Evolutionary conservation across 2,113 vertebrate genomes (phyloP), one percentile per base, ranked within the genome.

Genomic region (Ctenomys sociabilis): DNA sequence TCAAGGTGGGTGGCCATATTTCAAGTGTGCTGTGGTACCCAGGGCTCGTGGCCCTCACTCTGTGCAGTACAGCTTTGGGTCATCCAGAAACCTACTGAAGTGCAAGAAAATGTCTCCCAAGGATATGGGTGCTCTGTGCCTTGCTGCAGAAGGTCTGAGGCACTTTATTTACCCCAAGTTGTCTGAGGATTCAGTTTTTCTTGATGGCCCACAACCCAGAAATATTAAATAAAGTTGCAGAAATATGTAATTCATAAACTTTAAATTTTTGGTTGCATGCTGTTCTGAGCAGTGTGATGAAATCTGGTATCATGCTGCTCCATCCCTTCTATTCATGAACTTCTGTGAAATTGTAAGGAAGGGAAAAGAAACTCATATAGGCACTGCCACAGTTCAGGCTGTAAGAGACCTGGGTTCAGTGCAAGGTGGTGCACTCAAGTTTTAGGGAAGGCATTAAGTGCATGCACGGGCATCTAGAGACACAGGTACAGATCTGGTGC

Each of bases 21-120:
- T 54, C 61, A 24, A 3, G 82, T 4, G 30, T 57, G 37, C 40
- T 3, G 8, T 40, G 35, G 64, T 17, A 21, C 63, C 2, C 1
- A 24, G 7, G 35, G 35, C 52, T 61, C 0, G 0, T 45, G 93
- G n/a, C 28, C 57, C 3, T 49, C 78, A 10, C 3, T 0, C 2
- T 1, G 2, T 0, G 1, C 3, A 7, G 8, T 4, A 16, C 32
- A 40, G 57, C 12, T 7, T n/a, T 28, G 1, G 3, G 13, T 22
- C 12, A 0, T 0, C 0, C 3, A 3, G 59, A 5, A 0, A 0
- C 84, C 45, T 4, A 1, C 49, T 0, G 5, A 24, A 7, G 16
- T 37, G 1, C 7, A 49, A 35, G 14, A 17, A 3, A 1, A 40
- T 37, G 68, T 0, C 35, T 35, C 40, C 0, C 17, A 7, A 7